A percentile compares a stretch with the other conserved stretches of the same genome.
phyloP scores from a whole-genome alignment of 2,888 invertebrate species.

The Morinoia aosen region DNA sequence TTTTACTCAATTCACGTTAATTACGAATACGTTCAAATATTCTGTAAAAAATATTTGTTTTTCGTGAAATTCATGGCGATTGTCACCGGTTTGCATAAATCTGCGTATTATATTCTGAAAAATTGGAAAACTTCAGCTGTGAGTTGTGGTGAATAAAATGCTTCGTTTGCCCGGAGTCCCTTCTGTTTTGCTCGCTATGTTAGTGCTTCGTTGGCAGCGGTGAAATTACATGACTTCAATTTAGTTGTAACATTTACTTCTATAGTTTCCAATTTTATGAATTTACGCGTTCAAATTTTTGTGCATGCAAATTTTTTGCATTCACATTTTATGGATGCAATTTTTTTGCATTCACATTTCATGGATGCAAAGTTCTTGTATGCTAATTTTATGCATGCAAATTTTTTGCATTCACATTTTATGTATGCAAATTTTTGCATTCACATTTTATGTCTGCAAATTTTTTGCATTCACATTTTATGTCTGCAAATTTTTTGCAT shows the following conservation, averaged over 20 bases:
- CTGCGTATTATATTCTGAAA: not conserved
- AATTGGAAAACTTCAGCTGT: not conserved
- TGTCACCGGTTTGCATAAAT: not conserved
- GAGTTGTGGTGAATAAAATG: not conserved
- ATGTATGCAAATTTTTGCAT: not conserved
- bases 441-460: not conserved
- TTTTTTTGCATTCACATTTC: no score
- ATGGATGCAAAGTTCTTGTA: not conserved
- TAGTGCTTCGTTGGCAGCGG: not conserved
- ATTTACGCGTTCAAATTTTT: not conserved
- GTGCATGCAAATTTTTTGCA: not conserved
- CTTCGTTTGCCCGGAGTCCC: not conserved
- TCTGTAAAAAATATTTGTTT: not conserved
- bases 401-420: not conserved
- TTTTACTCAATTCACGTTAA: no score
- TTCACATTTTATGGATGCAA: not conserved
- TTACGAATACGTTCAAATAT: not conserved
- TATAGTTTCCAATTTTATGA: not conserved
- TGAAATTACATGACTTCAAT: not conserved
- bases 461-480: not conserved
- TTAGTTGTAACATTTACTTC: not conserved
- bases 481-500: not conserved
- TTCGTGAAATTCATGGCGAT: not conserved
- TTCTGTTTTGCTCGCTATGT: not conserved
- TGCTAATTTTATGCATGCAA: not conserved